Base-by-base conservation (phyloP, 2,113 vertebrate genomes). In the Ginglymostoma cirratum region DNA sequence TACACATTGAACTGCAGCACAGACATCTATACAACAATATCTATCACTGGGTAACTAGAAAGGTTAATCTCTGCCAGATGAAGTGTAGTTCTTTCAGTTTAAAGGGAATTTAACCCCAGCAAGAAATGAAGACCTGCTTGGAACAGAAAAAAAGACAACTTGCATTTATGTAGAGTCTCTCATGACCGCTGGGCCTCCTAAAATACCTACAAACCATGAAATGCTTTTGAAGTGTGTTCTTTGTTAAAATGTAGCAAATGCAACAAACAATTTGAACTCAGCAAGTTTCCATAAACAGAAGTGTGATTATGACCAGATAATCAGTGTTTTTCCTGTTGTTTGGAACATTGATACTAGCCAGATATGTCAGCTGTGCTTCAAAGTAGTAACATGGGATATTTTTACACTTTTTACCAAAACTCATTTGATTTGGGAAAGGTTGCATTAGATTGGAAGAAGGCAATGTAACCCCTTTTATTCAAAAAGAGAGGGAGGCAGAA, bases 21-120 rank as follows among this genome's bases (percentile, higher is more conserved):
- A 83, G 42, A 83, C 38, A 83, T 42, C 80, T 45, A 45, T 38
- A 83, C 21, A 83, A 83, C 80, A 83, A 83, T 83, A 19, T 19
- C 19, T 45, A 38, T 83, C 80, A 42, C 80, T 45, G 80, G 80
- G 80, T 83, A 38, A 83, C 38, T 17, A 45, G 38, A 42, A 38
- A 83, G 80, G 80, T 83, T 83, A 83, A 83, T 83, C 80, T 83
- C 38, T 83, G 38, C 38, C 80, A 45, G 80, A 83, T 83, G 80
- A 83, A 83, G 17, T 45, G 38, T 19, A 83, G 38, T 83, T 21
- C 80, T 83, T 42, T 45, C 38, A 6, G 80, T 83, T 45, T 42
- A 83, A 83, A 19, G 80, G 80, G 42, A 83, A 83, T 45, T 45
- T 42, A 83, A 83, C 38, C 19, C 38, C 80, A 42, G 17, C 23